Evolutionary conservation across 2,888 invertebrate genomes (phyloP), one percentile per base, ranked within the genome.

Genomic region (Omphaloscelis lunosa): DNA sequence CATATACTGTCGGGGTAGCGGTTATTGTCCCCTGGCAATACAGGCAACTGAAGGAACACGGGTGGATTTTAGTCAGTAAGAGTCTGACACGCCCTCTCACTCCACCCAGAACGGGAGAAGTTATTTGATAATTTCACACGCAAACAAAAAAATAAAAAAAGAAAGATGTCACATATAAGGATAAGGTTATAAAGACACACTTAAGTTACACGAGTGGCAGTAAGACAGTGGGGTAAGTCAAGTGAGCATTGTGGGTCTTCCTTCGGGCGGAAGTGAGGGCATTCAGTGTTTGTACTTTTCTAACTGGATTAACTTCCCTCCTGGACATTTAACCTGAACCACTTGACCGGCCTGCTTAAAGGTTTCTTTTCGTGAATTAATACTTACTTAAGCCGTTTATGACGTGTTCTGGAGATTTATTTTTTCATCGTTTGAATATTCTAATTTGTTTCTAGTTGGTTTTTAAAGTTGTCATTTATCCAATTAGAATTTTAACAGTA

Each of bases 231-330:
- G 95, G 95, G 95, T 95, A 95, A 94, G 93, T 93, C 86, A 91
- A 91, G 92, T 92, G 93, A 93, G 89, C 91, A 90, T 94, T 96
- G 96, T 94, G 92, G 95, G 96, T 95, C 96, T 96, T 96, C 82
- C 96, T 96, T 96, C 82, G 90, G 88, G 83, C 94, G 96, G 95
- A 96, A 96, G 95, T 95, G 93, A 93, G 95, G 94, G 93, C 94
- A 94, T 91, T 93, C 94, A 92, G 91, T 96, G 95, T 96, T 96
- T 96, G 95, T 96, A 95, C 93, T 94, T 96, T 91, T 96, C 95
- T 96, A 96, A 96, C 94, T 92, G 95, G 96, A 96, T 96, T 96
- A 96, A 89, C 91, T 92, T 89, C 82, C 89, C 92, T 90, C 89
- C 83, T 89, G 92, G 93, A 93, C 95, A 93, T 95, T 96, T 96